A percentile compares a stretch with the other conserved stretches of the same genome.
These are phyloP conservation scores for Trogon surrucura DNA, from an alignment of 2,113 vertebrate species.

Conservation along the genomic window DNA sequence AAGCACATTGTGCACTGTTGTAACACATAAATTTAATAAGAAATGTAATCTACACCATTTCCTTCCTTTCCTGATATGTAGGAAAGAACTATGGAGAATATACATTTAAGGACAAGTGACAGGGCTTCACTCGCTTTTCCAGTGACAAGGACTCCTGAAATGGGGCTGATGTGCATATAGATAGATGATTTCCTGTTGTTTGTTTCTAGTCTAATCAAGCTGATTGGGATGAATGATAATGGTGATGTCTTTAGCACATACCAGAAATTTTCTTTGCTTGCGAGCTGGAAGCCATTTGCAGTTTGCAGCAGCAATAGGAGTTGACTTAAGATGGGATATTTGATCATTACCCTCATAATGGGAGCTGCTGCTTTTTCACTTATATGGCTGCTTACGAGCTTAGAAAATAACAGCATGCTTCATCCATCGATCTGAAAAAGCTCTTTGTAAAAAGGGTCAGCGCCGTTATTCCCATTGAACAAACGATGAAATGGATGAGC, in stretches of 20 bases:
- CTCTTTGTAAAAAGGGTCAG: slow-evolving; percentile 32
- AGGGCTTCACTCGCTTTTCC: not conserved
- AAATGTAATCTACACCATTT: slow-evolving; percentile 9
- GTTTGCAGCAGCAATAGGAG: not conserved
- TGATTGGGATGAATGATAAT: slow-evolving; percentile 57
- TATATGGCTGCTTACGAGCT: not conserved
- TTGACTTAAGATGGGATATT: slow-evolving; percentile 14
- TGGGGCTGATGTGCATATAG: not conserved
- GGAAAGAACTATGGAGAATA: not conserved
- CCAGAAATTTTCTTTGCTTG: slow-evolving; percentile 41
- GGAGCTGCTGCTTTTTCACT: not conserved
- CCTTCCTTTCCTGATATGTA: slow-evolving; percentile 18
- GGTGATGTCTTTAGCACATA: slow-evolving; percentile 36
- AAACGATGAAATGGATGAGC: slow-evolving; percentile 34
- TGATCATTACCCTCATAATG: slow-evolving; percentile 20
- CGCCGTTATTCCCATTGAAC: not conserved
- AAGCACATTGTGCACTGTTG: not conserved
- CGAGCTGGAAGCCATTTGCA: slow-evolving; percentile 21
- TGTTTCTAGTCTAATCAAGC: slow-evolving; percentile 39
- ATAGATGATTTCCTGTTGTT: slow-evolving; percentile 52
- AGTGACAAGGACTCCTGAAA: not conserved
- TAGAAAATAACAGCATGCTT: slow-evolving; percentile 42
- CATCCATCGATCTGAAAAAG: slow-evolving; percentile 48
- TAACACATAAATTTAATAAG: slow-evolving; percentile 39
- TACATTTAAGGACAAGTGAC: not conserved